These are phyloP conservation scores for Poeciliopsis retropinna DNA, from an alignment of 2,113 vertebrate species.

Conservation along the genomic window DNA sequence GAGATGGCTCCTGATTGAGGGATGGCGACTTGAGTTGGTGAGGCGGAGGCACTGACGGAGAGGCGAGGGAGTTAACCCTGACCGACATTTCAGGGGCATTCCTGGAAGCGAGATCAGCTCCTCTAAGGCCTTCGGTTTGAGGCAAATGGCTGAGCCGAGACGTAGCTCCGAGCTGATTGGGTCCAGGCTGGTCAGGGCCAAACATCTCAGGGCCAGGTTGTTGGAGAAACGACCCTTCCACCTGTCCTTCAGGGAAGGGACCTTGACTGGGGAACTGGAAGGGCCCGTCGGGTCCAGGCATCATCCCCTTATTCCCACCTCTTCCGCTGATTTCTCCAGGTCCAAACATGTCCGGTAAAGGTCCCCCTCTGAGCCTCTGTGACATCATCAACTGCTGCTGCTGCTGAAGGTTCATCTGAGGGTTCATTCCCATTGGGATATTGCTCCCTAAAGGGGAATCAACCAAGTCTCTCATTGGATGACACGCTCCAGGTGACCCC, in stretches of 20 bases:
- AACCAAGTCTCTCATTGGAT: slow-evolving; percentile 88
- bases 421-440: slow-evolving; percentile 88
- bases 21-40: slow-evolving; percentile 92
- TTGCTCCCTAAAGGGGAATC: slow-evolving; percentile 85
- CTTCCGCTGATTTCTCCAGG: slow-evolving; percentile 86
- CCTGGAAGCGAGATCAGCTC: slow-evolving; percentile 77
- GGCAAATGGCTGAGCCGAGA: slow-evolving; percentile 92
- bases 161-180: slow-evolving; percentile 81
- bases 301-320: slow-evolving; percentile 84
- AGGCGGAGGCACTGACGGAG: slow-evolving; percentile 84
- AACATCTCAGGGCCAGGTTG: slow-evolving; percentile 88
- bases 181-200: slow-evolving; percentile 83
- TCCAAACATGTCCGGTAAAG: slow-evolving; percentile 82
- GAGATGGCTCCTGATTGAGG: slow-evolving; percentile 89
- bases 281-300: slow-evolving; percentile 80
- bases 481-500: slow-evolving; percentile 82
- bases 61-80: slow-evolving; percentile 88
- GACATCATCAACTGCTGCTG: slow-evolving; percentile 89
- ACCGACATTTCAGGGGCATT: slow-evolving; percentile 90
- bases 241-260: slow-evolving; percentile 83
- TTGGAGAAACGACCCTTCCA: slow-evolving; percentile 83
- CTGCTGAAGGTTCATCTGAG: slow-evolving; percentile 87
- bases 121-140: slow-evolving; percentile 79
- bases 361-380: slow-evolving; percentile 87
- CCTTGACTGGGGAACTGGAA: slow-evolving; percentile 85